These are phyloP conservation scores for Falco punctatus DNA, from an alignment of 2,113 vertebrate species.

Conservation along the genomic window DNA sequence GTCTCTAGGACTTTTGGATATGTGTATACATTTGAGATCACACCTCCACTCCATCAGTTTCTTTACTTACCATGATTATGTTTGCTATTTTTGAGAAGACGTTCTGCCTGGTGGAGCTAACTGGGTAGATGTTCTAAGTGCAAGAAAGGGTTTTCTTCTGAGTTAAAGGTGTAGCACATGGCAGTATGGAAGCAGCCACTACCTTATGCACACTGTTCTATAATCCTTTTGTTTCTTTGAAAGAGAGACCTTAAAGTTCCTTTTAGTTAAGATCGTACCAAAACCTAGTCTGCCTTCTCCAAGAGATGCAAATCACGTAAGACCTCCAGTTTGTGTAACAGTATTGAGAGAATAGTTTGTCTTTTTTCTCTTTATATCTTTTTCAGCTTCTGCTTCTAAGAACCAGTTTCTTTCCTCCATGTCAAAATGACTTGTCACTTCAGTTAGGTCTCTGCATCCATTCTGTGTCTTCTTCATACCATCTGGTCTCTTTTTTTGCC, in stretches of 20 bases:
- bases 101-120: not conserved
- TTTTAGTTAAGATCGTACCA: not conserved
- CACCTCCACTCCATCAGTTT: not conserved
- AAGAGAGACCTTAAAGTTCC: not conserved
- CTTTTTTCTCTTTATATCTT: not conserved
- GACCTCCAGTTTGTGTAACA: not conserved
- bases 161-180: not conserved
- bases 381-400: not conserved
- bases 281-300: not conserved
- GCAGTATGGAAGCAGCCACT: not conserved
- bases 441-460: not conserved
- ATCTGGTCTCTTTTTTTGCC: not conserved
- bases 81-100: not conserved
- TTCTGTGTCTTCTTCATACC: not conserved
- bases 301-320: not conserved
- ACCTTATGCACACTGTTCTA: not conserved
- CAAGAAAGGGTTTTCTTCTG: not conserved
- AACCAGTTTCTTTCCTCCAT: not conserved
- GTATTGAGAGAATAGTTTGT: not conserved
- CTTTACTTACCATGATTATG: not conserved
- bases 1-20: not conserved
- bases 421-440: not conserved
- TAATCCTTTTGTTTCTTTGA: not conserved
- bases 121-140: not conserved
- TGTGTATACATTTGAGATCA: not conserved